phyloP scores from a whole-genome alignment of 2,113 vertebrate genomes.

The Phalacrocorax brasilianus region DNA sequence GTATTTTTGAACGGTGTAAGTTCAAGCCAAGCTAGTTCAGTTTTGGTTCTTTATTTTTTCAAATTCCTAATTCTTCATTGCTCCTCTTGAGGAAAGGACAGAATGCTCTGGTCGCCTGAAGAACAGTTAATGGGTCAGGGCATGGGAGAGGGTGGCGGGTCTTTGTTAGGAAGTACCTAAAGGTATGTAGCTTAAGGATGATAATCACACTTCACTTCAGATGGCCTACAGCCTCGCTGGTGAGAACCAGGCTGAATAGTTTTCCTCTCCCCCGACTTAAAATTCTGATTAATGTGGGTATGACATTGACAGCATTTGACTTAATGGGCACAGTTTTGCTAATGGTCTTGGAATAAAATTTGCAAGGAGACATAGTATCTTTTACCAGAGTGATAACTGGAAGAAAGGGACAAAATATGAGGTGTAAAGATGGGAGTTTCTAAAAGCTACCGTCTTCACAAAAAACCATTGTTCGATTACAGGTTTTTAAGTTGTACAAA shows the following conservation, averaged over 20 bases:
- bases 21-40: neutral
- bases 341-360: neutral
- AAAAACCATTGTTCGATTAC: accelerated
- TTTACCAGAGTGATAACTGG: neutral
- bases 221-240: neutral
- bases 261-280: neutral
- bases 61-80: neutral
- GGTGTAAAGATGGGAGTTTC: neutral
- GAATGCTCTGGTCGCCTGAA: neutral
- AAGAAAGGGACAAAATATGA: neutral
- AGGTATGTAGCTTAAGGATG: neutral
- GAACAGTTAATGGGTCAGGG: neutral
- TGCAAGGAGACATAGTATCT: neutral
- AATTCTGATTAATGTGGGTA: neutral
- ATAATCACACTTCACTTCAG: neutral
- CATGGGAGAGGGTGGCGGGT: neutral
- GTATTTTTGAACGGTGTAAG: neutral
- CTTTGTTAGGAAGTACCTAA: neutral
- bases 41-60: neutral
- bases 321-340: neutral
- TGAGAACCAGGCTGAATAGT: neutral
- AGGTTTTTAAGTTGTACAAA: neutral
- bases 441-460: accelerated
- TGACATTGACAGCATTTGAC: neutral
- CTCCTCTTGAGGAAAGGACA: neutral